phyloP scores from a whole-genome alignment of 2,888 invertebrate species.

The Eretmocerus hayati region DNA sequence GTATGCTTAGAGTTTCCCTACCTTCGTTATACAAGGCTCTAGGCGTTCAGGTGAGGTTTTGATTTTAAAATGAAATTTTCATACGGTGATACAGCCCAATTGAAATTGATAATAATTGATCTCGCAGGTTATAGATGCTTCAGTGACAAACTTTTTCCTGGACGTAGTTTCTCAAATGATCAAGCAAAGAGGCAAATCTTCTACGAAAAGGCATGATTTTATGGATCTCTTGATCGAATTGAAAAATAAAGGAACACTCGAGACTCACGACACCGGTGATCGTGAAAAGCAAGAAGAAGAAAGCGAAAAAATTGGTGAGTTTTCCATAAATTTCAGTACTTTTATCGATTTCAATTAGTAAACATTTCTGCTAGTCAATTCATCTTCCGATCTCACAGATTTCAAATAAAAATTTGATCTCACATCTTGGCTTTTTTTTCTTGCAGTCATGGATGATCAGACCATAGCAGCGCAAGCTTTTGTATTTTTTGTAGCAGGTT shows the following conservation, averaged over 20 bases:
- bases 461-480: conserved; percentile 43
- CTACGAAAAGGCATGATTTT: conserved; percentile 41
- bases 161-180: conserved; percentile 41
- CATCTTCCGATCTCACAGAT: not conserved
- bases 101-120: too few species aligned
- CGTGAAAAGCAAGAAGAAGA: conserved; percentile 1
- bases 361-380: not conserved
- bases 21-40: conserved; percentile 33
- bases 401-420: not conserved
- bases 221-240: conserved; percentile 44
- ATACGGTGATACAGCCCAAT: too few species aligned
- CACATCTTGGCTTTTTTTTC: not conserved
- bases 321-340: not conserved
- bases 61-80: not conserved
- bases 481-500: conserved; percentile 43
- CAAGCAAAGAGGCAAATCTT: conserved; percentile 34
- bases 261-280: conserved; percentile 5
- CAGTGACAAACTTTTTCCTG: conserved; percentile 39
- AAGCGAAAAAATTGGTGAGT: conserved; percentile 10
- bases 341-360: too few species aligned
- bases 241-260: conserved; percentile 29
- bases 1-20: conserved; percentile 39
- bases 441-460: conserved; percentile 36
- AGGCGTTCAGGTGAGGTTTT: conserved; percentile 10
- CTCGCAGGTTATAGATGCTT: conserved; percentile 35